A percentile compares a stretch with the other conserved stretches of the same genome.
Conservation (phyloP, 2,888 invertebrate genomes). For the Ypsolopha sequella region DNA sequence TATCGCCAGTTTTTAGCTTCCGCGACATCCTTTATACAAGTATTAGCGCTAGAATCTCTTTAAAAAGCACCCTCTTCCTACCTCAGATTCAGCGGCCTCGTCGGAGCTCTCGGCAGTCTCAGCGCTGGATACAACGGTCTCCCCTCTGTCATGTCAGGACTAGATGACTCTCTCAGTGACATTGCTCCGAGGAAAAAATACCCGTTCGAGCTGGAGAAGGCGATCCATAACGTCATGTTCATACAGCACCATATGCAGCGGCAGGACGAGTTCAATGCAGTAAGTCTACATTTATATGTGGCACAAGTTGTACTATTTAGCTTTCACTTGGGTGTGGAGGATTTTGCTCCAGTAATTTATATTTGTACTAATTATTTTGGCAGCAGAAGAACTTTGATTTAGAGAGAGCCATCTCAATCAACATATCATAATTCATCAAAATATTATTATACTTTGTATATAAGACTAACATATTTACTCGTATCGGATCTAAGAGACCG, state of each 20-base stretch:
- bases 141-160: conserved; percentile 85
- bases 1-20: too few relatives aligned
- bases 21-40: too few relatives aligned
- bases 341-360: too few relatives aligned
- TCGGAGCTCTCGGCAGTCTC: conserved; percentile 76
- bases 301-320: too few relatives aligned
- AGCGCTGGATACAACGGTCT: conserved; percentile 84
- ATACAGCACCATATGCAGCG: conserved; percentile 95
- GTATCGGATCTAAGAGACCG: too few relatives aligned
- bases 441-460: too few relatives aligned
- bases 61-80: neutral
- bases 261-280: conserved; percentile 96
- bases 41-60: neutral
- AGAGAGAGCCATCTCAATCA: too few relatives aligned
- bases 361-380: too few relatives aligned
- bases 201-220: conserved; percentile 93
- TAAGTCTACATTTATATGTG: conserved; percentile 64
- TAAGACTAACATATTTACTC: too few relatives aligned
- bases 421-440: too few relatives aligned
- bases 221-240: conserved; percentile 95
- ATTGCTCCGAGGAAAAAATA: conserved; percentile 87
- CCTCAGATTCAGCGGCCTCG: conserved; percentile 79
- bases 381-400: too few relatives aligned
- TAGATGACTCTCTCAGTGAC: conserved; percentile 86
- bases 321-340: too few relatives aligned